Conservation (phyloP, 2,113 vertebrate genomes). For the Setophaga coronata region DNA sequence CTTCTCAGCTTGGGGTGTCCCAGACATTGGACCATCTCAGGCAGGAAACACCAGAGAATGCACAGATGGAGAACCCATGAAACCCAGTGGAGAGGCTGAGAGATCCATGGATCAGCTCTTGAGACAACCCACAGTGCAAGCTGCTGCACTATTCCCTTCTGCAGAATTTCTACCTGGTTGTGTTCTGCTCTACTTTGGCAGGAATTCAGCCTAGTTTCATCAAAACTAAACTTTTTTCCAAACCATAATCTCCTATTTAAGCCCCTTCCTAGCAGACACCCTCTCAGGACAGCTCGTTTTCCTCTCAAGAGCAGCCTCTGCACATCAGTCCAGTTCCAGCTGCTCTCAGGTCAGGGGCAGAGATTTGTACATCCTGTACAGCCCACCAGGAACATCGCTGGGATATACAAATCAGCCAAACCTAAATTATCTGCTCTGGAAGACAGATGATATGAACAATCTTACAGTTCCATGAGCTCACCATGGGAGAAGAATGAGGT, state of each 20-base stretch:
- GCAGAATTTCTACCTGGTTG: not conserved
- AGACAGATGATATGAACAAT: not conserved
- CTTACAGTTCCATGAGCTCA: not conserved
- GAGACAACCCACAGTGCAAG: not conserved
- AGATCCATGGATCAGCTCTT: not conserved
- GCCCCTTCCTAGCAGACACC: not conserved
- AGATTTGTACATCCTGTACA: not conserved
- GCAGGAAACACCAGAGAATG: not conserved
- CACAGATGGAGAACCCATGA: not conserved
- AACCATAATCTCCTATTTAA: not conserved
- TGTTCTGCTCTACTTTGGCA: not conserved
- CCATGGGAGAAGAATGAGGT: not conserved
- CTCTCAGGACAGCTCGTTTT: not conserved
- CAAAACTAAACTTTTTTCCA: not conserved
- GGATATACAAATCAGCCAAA: not conserved
- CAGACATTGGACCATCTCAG: not conserved
- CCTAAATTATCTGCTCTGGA: not conserved
- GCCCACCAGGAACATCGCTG: not conserved
- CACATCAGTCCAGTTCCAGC: not conserved
- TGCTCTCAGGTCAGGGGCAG: not conserved
- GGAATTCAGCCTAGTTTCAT: not conserved
- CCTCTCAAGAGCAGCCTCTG: not conserved
- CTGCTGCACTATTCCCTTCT: not conserved
- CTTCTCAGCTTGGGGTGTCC: not conserved
- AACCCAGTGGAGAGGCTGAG: not conserved